phyloP scores from a whole-genome alignment of 64 coral and sea anemone species.

The Platygyra sinensis region DNA sequence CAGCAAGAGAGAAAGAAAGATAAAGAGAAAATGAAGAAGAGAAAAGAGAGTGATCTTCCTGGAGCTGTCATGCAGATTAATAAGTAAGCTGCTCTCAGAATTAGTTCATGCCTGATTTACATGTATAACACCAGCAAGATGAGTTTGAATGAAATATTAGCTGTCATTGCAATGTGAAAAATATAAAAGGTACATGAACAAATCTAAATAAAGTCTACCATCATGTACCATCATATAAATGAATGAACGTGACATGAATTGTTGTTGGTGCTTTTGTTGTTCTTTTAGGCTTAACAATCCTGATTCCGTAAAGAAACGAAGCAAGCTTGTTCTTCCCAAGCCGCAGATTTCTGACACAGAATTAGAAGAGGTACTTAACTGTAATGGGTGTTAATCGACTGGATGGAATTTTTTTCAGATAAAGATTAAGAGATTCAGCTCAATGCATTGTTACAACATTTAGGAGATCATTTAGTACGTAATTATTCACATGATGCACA shows the following conservation, averaged over 20 bases:
- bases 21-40: slow-evolving; percentile 93
- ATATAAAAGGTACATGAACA: too few species aligned
- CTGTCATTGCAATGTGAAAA: too few species aligned
- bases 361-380: slow-evolving; percentile 79
- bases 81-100: slow-evolving; percentile 37
- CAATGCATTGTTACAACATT: too few species aligned
- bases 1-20: slow-evolving; percentile 97
- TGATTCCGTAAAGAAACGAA: slow-evolving; percentile 94
- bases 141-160: too few species aligned
- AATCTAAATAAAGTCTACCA: too few species aligned
- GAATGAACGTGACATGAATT: too few species aligned
- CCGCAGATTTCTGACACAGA: slow-evolving; percentile 98
- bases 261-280: neutral
- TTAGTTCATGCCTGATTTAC: neutral
- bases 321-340: slow-evolving; percentile 95
- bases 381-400: neutral
- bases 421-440: too few species aligned
- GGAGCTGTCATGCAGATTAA: slow-evolving; percentile 99
- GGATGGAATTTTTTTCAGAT: too few species aligned
- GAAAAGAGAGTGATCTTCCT: slow-evolving; percentile 93
- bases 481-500: too few species aligned
- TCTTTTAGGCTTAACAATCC: slow-evolving; percentile 82
- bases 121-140: too few species aligned
- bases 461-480: too few species aligned
- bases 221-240: too few species aligned